Conservation (phyloP, 23 tunicate genomes). For the Oikopleura dioica region DNA sequence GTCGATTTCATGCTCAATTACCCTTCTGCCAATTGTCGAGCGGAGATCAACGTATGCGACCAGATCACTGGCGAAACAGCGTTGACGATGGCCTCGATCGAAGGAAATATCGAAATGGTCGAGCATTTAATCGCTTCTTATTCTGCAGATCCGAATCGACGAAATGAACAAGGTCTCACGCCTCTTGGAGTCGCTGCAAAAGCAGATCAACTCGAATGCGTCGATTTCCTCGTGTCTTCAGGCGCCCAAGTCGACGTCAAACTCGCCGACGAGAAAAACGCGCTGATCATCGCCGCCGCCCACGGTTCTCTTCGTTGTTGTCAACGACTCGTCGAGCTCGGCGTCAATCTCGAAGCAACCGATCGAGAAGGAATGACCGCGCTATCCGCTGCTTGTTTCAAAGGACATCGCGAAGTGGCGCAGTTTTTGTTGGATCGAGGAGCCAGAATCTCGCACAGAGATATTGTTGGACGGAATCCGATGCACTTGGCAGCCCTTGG, state of each 20-base stretch:
- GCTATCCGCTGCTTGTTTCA: slow-evolving; percentile 48
- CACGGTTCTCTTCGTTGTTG: not conserved
- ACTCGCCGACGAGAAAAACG: not conserved
- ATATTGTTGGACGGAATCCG: slow-evolving; percentile 40
- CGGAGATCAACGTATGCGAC: not conserved
- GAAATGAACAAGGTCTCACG: slow-evolving; percentile 20
- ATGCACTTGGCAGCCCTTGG: slow-evolving; percentile 58
- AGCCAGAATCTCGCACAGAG: slow-evolving; percentile 38
- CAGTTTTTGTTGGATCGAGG: slow-evolving; percentile 42
- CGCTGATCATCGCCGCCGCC: not conserved
- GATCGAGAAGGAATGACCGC: slow-evolving; percentile 91
- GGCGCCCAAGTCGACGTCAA: slow-evolving; percentile 19
- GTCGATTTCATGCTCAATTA: slow-evolving; percentile 11
- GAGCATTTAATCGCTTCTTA: not conserved
- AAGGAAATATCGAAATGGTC: not conserved
- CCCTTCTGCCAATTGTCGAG: not conserved
- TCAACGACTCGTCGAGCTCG: slow-evolving; percentile 13
- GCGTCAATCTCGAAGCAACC: slow-evolving; percentile 35
- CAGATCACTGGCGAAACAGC: not conserved
- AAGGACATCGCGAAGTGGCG: slow-evolving; percentile 38
- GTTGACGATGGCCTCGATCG: not conserved
- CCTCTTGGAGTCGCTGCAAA: slow-evolving; percentile 61
- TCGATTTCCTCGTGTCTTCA: slow-evolving; percentile 37
- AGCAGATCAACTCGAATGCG: slow-evolving; percentile 35
- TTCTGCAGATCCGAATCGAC: not conserved